A percentile compares a stretch with the other conserved stretches of the same genome.
phyloP scores from a whole-genome alignment of 2,113 vertebrate genomes.

The Cyanistes caeruleus region DNA sequence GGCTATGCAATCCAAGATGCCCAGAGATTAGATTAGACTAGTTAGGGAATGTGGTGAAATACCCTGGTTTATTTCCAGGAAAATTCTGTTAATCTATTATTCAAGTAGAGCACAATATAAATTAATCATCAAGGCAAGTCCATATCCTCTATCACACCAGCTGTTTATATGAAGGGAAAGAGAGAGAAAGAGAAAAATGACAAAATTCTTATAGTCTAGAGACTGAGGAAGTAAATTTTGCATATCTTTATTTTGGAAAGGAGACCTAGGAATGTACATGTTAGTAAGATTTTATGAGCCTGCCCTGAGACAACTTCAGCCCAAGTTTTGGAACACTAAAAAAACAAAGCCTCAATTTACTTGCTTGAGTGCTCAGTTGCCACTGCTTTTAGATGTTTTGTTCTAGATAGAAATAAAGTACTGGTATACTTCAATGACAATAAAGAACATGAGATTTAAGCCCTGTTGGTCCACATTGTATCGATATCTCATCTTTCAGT shows the following conservation, averaged over 20 bases:
- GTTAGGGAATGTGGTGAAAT: not conserved
- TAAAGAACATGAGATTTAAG: not conserved
- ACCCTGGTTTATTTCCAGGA: not conserved
- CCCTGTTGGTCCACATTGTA: not conserved
- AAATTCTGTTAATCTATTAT: not conserved
- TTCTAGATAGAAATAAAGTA: not conserved
- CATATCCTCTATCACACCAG: not conserved
- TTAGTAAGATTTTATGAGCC: not conserved
- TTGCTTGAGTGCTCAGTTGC: not conserved
- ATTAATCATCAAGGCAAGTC: not conserved
- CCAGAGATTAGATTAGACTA: not conserved
- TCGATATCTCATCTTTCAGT: not conserved
- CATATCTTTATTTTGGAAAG: not conserved
- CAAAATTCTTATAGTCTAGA: not conserved
- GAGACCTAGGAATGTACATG: rapidly evolving
- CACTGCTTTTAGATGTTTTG: not conserved
- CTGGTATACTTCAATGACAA: not conserved
- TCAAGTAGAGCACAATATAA: not conserved
- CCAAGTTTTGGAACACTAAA: not conserved
- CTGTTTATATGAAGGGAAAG: not conserved
- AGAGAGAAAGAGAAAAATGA: not conserved
- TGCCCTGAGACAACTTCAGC: not conserved
- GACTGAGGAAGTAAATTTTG: not conserved
- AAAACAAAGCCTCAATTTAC: not conserved
- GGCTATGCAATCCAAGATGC: not conserved